These are phyloP conservation scores for Episyrphus balteatus DNA, from an alignment of 1,140 invertebrate species.

Conservation along the genomic window DNA sequence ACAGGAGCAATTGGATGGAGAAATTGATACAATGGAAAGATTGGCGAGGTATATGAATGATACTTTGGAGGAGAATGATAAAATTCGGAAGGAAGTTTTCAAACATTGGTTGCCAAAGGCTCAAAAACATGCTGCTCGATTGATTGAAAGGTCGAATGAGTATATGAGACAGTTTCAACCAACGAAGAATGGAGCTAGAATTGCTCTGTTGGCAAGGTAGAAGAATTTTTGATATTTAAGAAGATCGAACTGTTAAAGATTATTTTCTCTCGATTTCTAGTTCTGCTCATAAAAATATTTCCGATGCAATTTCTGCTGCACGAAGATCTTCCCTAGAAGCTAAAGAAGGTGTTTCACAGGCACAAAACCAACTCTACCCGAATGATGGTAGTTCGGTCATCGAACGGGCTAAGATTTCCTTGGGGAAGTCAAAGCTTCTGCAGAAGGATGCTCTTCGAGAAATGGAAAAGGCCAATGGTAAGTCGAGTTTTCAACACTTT, in stretches of 20 bases:
- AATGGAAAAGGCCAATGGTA: slow-evolving; percentile 38
- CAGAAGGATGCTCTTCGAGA: slow-evolving; percentile 37
- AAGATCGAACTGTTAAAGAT: background rate
- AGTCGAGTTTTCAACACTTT: background rate
- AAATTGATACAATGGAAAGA: slow-evolving; percentile 6
- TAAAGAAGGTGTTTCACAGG: slow-evolving; percentile 40
- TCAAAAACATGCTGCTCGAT: slow-evolving; percentile 51
- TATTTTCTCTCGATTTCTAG: slow-evolving; percentile 37
- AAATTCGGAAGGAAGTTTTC: slow-evolving; percentile 24
- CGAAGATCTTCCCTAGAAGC: slow-evolving; percentile 47
- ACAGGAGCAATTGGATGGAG: slow-evolving; percentile 8
- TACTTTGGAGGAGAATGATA: slow-evolving; percentile 13
- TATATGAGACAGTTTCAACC: slow-evolving; percentile 40
- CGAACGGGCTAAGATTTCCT: slow-evolving; percentile 36
- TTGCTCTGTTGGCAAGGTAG: slow-evolving; percentile 38
- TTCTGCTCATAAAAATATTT: slow-evolving; percentile 70
- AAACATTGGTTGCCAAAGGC: slow-evolving; percentile 40
- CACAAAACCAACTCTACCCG: slow-evolving; percentile 27
- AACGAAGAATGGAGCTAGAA: slow-evolving; percentile 28
- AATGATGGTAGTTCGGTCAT: slow-evolving; percentile 38
- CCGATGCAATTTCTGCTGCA: slow-evolving; percentile 55
- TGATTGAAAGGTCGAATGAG: slow-evolving; percentile 50
- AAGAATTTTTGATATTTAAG: background rate
- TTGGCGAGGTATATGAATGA: slow-evolving; percentile 13
- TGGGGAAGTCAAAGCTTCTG: slow-evolving; percentile 35